Evolutionary conservation across 2,113 vertebrate species (phyloP), one percentile per base, ranked within the genome.

Genomic region (Urocitellus parryii): DNA sequence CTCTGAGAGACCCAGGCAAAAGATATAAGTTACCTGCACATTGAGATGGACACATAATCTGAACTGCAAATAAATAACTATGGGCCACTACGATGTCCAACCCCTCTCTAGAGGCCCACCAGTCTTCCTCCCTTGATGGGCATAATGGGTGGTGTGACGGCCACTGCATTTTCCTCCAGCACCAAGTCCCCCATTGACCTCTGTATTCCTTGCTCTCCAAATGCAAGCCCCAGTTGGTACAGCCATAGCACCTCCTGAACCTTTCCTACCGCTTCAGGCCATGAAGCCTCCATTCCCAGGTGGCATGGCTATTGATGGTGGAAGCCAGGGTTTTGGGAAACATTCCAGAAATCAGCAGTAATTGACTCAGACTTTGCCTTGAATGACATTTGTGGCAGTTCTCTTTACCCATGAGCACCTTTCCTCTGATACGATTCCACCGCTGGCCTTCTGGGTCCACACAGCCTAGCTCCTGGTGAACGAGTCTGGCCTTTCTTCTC

Each of bases 261-360:
- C 1, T 8, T 90, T 34, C 56, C 32, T 76, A 29, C 24, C 12
- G 48, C 63, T n/a, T 8, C 12, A 51, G 48, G n/a, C 73, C 22
- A 65, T 39, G 0, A 3, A 17, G 34, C 24, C 32, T 37, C 53
- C 12, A 0, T n/a, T n/a, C 32, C 65, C 25, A 56, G 4, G 7
- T 29, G 6, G 10, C 16, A 8, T 2, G 27, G 20, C 37, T 58
- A 13, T 5, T 25, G 8, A 45, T 8, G 16, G 0, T 1, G 3
- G 4, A 16, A 39, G 37, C 48, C 18, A 0, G 27, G n/a, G 29
- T 5, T 27, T 58, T 11, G 51, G 68, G 56, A 22, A 5, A 34
- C 18, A 11, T 48, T 20, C 27, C 27, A 63, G 27, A 5, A 1
- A 29, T 14, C 12, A 1, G 5, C 12, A n/a, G 10, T 3, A 37